Base-by-base conservation (phyloP, 2,888 invertebrate species). In the Tipula unca region DNA sequence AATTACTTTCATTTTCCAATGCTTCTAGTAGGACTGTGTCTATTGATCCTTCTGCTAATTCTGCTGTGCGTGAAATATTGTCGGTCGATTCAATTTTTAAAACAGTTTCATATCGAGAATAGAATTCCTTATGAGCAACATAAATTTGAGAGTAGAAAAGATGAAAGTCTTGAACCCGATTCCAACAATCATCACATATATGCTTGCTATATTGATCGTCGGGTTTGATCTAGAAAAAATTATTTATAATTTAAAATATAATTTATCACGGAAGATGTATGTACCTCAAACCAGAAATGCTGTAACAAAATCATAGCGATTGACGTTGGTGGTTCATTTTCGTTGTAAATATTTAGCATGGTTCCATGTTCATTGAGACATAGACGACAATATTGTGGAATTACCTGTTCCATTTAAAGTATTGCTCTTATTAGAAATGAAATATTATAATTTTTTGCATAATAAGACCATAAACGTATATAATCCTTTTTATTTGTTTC, bases 281-380 rank as follows among this genome's bases (percentile, higher is more conserved):
- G 4, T 88, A 90, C 90, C 89, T 90, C 89, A 86, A 90, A 90
- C 90, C 90, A 90, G 87, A 90, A 90, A 86, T 90, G 89, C 87
- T 90, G 89, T 54, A 88, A 87, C 32, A 90, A 86, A 39, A 90
- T 88, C 1, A 86, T 86, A 0, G 90, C 88, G 13, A 89, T 89
- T 86, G 89, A 89, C 2, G 89, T 86, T 14, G 89, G 88, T 2
- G 87, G 82, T 2, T 89, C 89, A 29, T 88, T 87, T 82, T 87
- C 88, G 69, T 89, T 89, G 84, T 90, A 90, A 86, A 90, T 89
- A 36, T 89, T 54, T 6, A 85, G 4, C 36, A 39, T 29, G 1
- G 42, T 29, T 29, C 2, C 25, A 29, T 36, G 3, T 39, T 29
- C 29, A 0, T 25, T 85, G 36, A 85, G 42, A 8, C 85, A 85